Base-by-base conservation (phyloP, 1,140 invertebrate species). In the Diachasmimorpha longicaudata region DNA sequence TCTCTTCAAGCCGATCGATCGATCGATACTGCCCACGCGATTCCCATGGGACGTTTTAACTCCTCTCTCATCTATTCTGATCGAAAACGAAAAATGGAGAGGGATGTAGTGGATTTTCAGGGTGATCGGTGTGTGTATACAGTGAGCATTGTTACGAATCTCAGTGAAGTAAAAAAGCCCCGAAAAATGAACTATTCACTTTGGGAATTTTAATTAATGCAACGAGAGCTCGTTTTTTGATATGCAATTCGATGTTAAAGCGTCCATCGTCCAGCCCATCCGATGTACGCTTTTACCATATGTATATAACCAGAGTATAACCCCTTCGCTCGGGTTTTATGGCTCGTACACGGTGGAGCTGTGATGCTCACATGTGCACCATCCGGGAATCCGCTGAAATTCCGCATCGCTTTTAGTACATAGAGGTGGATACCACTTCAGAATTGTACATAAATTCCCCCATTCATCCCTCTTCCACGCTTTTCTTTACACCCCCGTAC, bases 361-460 rank as follows among this genome's bases (percentile, higher is more conserved):
- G 48, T 55, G 21, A 31, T 63, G 58, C 58, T 63, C 82, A 77
- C 77, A 74, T 75, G 80, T 52, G 48, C 48, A 52, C 14, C 13
- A 42, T n/a, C 48, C n/a, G 48, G 48, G 14, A 52, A 52, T 52
- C 48, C 78, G 79, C 80, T 80, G 83, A 84, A 85, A 84, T 83
- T 84, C 77, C 77, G 77, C 79, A 78, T 73, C 75, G 80, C 75
- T 82, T 81, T 77, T 81, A 63, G 23, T 63, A 23, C 58, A 23
- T 1, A 52, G 48, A 52, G 21, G 21, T 19, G 58, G 79, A 76
- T 78, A 81, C 78, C 79, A 55, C 80, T 78, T 6, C 14, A 19
- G 79, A 84, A 85, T 84, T 83, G 81, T 72, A 83, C 81, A 82
- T 84, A 84, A 85, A 84, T 84, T 82, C 82, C 75, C 80, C 72